Percentiles rank a stretch among this genome's conserved stretches.
Conservation (phyloP, 37 sponge, comb jelly and placozoan genomes). For the Haliclona indistincta region DNA sequence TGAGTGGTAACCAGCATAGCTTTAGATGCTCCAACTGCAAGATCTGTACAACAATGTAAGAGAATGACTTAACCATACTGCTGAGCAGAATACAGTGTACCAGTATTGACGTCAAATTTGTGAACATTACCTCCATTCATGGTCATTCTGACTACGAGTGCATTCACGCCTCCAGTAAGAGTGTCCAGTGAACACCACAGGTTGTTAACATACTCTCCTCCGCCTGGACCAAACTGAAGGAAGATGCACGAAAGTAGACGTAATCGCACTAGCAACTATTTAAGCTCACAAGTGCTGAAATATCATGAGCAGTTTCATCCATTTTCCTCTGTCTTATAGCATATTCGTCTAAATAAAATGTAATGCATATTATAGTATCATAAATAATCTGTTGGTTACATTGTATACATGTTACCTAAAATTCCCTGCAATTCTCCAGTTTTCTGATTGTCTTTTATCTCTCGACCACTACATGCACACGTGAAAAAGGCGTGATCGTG, state of each 20-base stretch:
- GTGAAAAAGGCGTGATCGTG: not conserved
- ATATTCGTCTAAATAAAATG: too few relatives aligned
- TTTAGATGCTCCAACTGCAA: constrained; percentile 48
- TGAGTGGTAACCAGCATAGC: constrained; percentile 29
- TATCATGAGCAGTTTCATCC: too few relatives aligned
- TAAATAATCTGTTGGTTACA: not conserved
- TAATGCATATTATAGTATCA: too few relatives aligned
- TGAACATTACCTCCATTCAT: constrained; percentile 72
- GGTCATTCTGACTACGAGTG: constrained; percentile 45
- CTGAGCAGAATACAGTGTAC: too few relatives aligned
- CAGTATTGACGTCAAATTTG: too few relatives aligned
- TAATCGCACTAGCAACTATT: too few relatives aligned
- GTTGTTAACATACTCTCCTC: constrained; percentile 42
- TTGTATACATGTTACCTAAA: not conserved
- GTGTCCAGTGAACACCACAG: constrained; percentile 48
- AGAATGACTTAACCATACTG: too few relatives aligned
- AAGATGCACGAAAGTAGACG: too few relatives aligned
- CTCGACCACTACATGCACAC: not conserved
- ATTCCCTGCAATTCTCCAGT: not conserved
- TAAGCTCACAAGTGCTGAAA: too few relatives aligned
- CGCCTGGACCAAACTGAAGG: constrained; percentile 32
- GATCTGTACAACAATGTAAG: constrained; percentile 1
- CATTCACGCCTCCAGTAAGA: constrained; percentile 40
- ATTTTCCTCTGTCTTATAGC: too few relatives aligned
- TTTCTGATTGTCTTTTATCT: not conserved